These are phyloP conservation scores for Rhinichthys klamathensis DNA, from an alignment of 2,113 vertebrate species.

Conservation along the genomic window DNA sequence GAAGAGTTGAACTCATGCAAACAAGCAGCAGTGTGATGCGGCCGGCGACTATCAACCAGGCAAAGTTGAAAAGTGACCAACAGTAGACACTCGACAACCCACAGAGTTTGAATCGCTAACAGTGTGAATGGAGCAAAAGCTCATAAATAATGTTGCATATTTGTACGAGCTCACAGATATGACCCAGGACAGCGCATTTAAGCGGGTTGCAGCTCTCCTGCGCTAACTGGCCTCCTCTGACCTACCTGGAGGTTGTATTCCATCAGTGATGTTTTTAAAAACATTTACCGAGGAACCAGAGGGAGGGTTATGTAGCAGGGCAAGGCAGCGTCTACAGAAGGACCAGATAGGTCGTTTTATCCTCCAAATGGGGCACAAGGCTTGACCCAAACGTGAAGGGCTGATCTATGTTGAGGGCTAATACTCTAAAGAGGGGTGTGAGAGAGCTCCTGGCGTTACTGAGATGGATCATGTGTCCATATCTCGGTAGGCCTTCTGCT, in stretches of 20 bases:
- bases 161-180: conserved; percentile 50
- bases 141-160: conserved; percentile 2
- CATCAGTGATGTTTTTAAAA: conserved; percentile 70
- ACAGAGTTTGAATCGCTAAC: conserved; percentile 3
- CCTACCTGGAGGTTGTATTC: conserved; percentile 67
- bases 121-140: neutral
- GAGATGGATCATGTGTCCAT: conserved; percentile 76
- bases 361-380: conserved; percentile 65
- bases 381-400: conserved; percentile 61
- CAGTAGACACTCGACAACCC: neutral
- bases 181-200: conserved; percentile 58
- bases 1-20: neutral
- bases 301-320: conserved; percentile 43
- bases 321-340: conserved; percentile 52
- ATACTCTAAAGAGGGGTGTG: conserved; percentile 60
- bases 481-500: conserved; percentile 69
- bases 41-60: neutral
- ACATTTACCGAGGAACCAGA: conserved; percentile 42
- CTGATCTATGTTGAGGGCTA: conserved; percentile 67
- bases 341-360: conserved; percentile 52
- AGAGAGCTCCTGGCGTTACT: conserved; percentile 62
- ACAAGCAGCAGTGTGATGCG: neutral
- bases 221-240: conserved; percentile 57
- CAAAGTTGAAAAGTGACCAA: neutral
- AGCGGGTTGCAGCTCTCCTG: conserved; percentile 40